These are phyloP conservation scores for Toxotes lorentzi DNA, from an alignment of 2,797 vertebrate genomes.

Conservation along the genomic window DNA sequence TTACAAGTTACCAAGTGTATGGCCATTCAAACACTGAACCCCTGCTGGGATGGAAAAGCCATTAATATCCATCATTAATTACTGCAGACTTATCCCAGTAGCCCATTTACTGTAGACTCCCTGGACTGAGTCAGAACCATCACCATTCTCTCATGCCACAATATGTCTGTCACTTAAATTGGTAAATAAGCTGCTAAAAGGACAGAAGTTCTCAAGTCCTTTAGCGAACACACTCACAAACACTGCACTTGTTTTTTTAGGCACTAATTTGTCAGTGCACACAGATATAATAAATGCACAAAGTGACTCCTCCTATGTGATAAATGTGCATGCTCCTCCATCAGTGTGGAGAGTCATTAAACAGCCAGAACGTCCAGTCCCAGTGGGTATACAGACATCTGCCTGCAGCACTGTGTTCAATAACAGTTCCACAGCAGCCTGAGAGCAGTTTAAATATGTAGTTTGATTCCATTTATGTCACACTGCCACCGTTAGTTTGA, in stretches of 20 bases:
- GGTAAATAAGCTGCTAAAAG: no score
- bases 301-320: background rate
- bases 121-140: no score
- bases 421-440: background rate
- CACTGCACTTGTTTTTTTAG: background rate
- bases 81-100: background rate
- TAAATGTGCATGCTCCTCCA: background rate
- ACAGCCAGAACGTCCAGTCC: slow-evolving; percentile 3
- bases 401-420: background rate
- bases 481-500: background rate
- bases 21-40: no score
- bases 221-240: no score
- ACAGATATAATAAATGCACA: background rate
- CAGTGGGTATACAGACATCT: background rate
- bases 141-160: no score
- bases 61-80: background rate
- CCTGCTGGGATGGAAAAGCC: no score
- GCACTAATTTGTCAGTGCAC: background rate
- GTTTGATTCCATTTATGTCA: background rate
- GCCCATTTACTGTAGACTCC: background rate
- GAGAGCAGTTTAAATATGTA: background rate
- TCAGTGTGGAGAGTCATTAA: background rate
- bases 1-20: no score
- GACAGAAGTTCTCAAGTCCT: no score
- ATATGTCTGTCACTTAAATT: no score